A percentile compares a stretch with the other conserved stretches of the same genome.
Conservation (phyloP, 2,888 invertebrate genomes). For the Shargacucullia verbasci region DNA sequence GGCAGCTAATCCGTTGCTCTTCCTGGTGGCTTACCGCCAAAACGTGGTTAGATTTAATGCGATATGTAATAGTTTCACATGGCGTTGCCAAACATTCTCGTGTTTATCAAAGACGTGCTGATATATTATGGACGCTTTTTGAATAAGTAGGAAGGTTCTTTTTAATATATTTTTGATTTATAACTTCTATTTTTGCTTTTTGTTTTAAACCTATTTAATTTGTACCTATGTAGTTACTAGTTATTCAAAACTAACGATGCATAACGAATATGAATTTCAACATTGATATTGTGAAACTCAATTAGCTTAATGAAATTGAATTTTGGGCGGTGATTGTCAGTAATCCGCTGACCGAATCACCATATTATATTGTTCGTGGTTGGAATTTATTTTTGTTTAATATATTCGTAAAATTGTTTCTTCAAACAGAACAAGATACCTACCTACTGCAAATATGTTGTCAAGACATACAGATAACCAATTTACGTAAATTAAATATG, state of each 20-base stretch:
- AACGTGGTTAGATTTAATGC: conserved; percentile 38
- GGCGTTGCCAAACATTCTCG: neutral
- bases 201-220: neutral
- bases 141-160: no score
- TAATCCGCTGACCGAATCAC: conserved; percentile 15
- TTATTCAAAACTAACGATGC: neutral
- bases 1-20: conserved; percentile 36
- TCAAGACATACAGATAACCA: no score
- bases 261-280: no score
- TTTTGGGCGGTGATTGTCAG: conserved; percentile 6
- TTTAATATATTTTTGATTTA: no score
- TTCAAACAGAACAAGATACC: no score
- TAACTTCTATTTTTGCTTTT: no score
- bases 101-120: neutral
- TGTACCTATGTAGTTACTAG: neutral
- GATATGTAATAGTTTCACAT: conserved; percentile 22
- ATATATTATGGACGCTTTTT: no score
- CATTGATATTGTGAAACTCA: no score
- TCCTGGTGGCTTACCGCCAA: conserved; percentile 20
- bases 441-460: no score
- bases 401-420: no score
- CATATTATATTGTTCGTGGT: conserved; percentile 13
- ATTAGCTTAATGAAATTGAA: conserved; percentile 15
- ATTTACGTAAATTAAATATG: no score
- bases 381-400: neutral